Percentiles rank a stretch among this genome's conserved stretches.
Evolutionary conservation across 2,797 vertebrate species (phyloP).

Genomic region (Mycteria americana): DNA sequence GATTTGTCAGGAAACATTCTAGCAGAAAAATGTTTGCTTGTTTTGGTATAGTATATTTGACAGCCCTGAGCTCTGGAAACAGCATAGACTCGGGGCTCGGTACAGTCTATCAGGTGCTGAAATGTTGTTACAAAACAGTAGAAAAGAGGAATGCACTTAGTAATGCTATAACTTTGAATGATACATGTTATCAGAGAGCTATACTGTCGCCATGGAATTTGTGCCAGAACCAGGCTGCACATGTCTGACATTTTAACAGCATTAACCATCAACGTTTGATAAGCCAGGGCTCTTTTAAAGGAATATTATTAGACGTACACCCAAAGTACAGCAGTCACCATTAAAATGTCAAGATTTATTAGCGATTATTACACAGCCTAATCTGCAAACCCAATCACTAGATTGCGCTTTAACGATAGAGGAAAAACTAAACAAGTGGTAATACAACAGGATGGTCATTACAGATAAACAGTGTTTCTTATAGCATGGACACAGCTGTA

Average conservation of each 20-base stretch:
- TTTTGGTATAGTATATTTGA: not conserved
- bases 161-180: not conserved
- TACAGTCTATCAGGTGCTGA: constrained; percentile 27
- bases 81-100: not conserved
- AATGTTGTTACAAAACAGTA: constrained; percentile 45
- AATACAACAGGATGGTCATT: not conserved
- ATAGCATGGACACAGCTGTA: accelerated
- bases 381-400: not conserved
- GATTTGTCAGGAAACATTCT: constrained; percentile 1
- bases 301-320: not conserved
- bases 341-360: constrained; percentile 29
- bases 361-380: not conserved
- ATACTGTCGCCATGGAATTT: not conserved
- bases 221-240: constrained; percentile 8
- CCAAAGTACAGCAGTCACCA: not conserved
- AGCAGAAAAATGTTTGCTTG: not conserved
- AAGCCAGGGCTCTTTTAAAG: not conserved
- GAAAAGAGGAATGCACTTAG: constrained; percentile 51
- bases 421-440: not conserved
- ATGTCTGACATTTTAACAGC: constrained; percentile 38
- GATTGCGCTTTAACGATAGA: not conserved
- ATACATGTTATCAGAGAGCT: constrained; percentile 19
- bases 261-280: not conserved
- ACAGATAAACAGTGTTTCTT: not conserved
- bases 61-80: not conserved